Evolutionary conservation across 1,140 invertebrate genomes (phyloP).

Genomic region (Probaryconus sp.): DNA sequence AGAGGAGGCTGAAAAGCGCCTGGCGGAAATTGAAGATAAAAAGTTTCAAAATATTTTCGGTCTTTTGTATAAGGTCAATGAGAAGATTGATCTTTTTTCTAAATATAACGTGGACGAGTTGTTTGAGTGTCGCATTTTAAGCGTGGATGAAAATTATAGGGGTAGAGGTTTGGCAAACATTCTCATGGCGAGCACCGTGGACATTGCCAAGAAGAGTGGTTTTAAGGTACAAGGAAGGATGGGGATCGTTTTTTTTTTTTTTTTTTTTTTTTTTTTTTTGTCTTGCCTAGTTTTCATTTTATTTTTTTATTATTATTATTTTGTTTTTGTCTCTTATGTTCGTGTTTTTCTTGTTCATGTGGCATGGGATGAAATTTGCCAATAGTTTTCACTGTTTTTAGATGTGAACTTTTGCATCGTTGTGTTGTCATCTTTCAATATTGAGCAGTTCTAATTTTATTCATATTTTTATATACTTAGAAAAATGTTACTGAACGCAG

Average conservation of each 20-base stretch:
- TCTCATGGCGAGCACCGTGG: constrained; percentile 82
- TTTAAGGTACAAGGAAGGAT: constrained; percentile 81
- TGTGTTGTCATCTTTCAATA: too few relatives aligned
- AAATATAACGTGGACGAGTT: constrained; percentile 84
- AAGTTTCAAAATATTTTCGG: constrained; percentile 84
- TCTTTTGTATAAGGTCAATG: constrained; percentile 82
- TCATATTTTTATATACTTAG: too few relatives aligned
- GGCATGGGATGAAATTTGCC: too few relatives aligned
- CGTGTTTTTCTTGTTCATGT: too few relatives aligned
- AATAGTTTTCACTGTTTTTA: too few relatives aligned
- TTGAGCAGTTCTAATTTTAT: too few relatives aligned
- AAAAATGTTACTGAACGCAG: too few relatives aligned
- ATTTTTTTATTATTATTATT: constrained; percentile 2
- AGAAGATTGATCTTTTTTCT: constrained; percentile 81
- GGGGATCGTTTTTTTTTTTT: constrained; percentile 12
- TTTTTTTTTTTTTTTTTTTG: neutral
- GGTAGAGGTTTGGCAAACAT: constrained; percentile 85
- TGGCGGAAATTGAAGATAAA: constrained; percentile 79
- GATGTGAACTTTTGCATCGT: too few relatives aligned
- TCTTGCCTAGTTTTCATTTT: neutral
- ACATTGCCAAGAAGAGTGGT: constrained; percentile 81
- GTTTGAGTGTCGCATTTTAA: constrained; percentile 89
- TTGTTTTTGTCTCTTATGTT: neutral
- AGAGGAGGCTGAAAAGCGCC: constrained; percentile 79
- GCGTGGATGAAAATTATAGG: constrained; percentile 83